phyloP scores from a whole-genome alignment of 2,797 vertebrate genomes.

The Ceryle rudis region DNA sequence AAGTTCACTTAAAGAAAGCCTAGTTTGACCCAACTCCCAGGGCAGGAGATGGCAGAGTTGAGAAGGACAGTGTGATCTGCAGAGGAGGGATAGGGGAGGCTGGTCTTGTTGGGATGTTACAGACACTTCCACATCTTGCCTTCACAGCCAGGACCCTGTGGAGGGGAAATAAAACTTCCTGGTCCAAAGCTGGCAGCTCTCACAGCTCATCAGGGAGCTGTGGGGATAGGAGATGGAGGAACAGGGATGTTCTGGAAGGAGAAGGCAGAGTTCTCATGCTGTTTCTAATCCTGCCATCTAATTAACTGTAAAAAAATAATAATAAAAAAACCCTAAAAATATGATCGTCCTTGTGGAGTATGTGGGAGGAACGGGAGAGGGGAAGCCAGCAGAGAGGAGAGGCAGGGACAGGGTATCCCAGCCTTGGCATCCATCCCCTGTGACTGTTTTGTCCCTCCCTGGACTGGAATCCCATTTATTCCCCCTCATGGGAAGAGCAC shows the following conservation, averaged over 20 bases:
- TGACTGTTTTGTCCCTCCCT: background rate
- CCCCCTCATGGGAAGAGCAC: background rate
- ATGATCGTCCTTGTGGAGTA: background rate
- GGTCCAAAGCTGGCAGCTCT: background rate
- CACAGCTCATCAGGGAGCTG: background rate
- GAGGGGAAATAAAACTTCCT: background rate
- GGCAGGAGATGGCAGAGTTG: background rate
- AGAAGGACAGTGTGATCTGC: background rate
- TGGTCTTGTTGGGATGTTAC: background rate
- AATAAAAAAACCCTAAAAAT: background rate
- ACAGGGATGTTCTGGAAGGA: background rate
- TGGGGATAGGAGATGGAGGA: background rate
- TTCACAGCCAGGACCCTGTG: background rate
- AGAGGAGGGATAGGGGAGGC: background rate
- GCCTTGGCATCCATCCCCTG: background rate
- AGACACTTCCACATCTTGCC: background rate
- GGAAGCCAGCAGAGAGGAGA: slow-evolving; percentile 1
- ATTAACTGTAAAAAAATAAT: slow-evolving; percentile 6
- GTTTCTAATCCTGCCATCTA: slow-evolving; percentile 26
- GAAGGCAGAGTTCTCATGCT: slow-evolving; percentile 6
- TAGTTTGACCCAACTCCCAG: background rate
- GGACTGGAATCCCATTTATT: background rate
- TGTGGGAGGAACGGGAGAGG: background rate
- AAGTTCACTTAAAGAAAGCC: background rate
- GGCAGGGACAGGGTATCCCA: background rate